These are phyloP conservation scores for Drosophila ercepeae DNA, from an alignment of 1,140 invertebrate species.

Conservation along the genomic window DNA sequence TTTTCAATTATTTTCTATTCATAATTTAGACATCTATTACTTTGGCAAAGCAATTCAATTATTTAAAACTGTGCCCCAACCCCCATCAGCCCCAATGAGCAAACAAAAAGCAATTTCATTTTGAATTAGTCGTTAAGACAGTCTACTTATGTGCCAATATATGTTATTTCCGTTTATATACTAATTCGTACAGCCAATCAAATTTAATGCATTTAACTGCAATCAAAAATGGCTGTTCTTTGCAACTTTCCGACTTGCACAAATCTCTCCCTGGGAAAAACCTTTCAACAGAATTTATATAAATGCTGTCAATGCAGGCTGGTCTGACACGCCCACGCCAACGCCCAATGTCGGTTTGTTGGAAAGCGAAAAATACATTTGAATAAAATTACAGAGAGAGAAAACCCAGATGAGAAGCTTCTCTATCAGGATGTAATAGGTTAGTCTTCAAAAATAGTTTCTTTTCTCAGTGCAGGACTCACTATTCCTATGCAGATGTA, in stretches of 20 bases:
- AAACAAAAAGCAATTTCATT: conserved; percentile 48
- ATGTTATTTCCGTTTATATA: conserved; percentile 8
- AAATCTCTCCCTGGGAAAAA: conserved; percentile 11
- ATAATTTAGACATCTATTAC: conserved; percentile 23
- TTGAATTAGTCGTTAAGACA: conserved; percentile 36
- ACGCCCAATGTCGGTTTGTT: conserved; percentile 53
- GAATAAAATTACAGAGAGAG: conserved; percentile 14
- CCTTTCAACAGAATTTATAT: conserved; percentile 54
- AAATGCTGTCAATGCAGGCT: conserved; percentile 50
- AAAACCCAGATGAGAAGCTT: too few species aligned
- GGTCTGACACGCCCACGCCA: conserved; percentile 48
- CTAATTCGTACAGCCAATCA: conserved; percentile 47
- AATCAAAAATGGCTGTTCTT: conserved; percentile 62
- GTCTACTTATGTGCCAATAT: conserved; percentile 19
- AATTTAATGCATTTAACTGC: conserved; percentile 76
- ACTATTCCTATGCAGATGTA: conserved; percentile 64
- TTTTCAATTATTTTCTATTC: conserved; percentile 28
- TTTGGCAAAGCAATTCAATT: conserved; percentile 33
- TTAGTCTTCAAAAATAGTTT: not conserved
- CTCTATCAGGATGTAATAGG: too few species aligned
- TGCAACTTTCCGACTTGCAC: conserved; percentile 33
- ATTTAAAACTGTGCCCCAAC: conserved; percentile 16
- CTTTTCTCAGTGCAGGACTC: not conserved
- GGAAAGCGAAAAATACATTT: conserved; percentile 51
- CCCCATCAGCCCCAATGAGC: not conserved